A percentile compares a stretch with the other conserved stretches of the same genome.
Conservation (phyloP, 2,888 invertebrate species). For the Uropetala carovei region DNA sequence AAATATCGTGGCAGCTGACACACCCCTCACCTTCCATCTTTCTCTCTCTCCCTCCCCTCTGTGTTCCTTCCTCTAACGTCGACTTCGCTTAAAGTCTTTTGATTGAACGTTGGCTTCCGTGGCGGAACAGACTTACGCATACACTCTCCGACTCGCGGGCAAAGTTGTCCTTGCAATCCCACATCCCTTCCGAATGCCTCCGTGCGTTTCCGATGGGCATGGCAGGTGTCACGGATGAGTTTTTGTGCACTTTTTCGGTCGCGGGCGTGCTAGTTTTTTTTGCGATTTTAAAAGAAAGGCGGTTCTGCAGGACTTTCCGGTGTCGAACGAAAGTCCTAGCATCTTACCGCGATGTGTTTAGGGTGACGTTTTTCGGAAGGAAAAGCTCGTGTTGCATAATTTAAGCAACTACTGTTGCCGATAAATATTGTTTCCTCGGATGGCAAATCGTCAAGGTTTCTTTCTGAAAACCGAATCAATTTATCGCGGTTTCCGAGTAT, state of each 20-base stretch:
- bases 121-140: not conserved
- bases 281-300: too few relatives aligned
- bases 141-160: not conserved
- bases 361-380: not conserved
- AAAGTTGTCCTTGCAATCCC: not conserved
- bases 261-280: not conserved
- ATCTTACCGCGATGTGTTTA: not conserved
- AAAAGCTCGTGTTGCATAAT: not conserved
- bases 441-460: too few relatives aligned
- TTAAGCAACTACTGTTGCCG: not conserved
- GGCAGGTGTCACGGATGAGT: not conserved
- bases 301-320: too few relatives aligned
- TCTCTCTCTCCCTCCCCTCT: not conserved
- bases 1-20: slow-evolving; percentile 7
- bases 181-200: not conserved
- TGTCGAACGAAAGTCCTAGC: not conserved
- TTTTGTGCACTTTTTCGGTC: slow-evolving; percentile 1
- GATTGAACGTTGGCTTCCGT: slow-evolving; percentile 16
- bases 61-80: not conserved
- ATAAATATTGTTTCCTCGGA: too few relatives aligned
- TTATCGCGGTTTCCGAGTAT: too few relatives aligned
- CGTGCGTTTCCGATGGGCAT: not conserved
- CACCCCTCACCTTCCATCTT: not conserved
- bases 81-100: not conserved
- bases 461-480: not conserved